Evolutionary conservation across 2,797 vertebrate genomes (phyloP), one percentile per base, ranked within the genome.

Genomic region (Tachyglossus aculeatus): DNA sequence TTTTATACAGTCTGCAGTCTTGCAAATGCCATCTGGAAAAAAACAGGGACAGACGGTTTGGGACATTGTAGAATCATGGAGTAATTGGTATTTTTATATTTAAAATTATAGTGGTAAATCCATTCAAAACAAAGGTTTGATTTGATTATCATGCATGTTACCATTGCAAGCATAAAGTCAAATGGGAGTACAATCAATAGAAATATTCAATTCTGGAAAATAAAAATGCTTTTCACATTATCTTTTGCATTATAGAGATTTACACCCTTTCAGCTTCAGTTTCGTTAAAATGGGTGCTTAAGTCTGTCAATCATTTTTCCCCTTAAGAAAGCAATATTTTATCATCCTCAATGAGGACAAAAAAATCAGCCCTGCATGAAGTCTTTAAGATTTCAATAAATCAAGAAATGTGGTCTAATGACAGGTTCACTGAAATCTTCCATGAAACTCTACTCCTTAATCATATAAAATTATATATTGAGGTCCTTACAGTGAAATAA

Each of bases 1-100:
- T 77, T 94, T 94, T 77, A 96, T 96, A 86, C 97, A 98, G 82
- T 96, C 95, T 61, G 96, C 89, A 16, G 96, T 95, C 78, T 96
- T 97, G 90, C 97, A 98, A 85, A 98, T 81, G 40, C 93, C 94
- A 91, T 96, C 97, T 98, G 65, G 71, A 85, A 88, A 74, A 87
- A 67, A 44, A 77, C 61, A 3, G 7, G 9, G 9, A 57, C 12
- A 47, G 11, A 9, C n/a, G n/a, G n/a, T n/a, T n/a, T n/a, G n/a
- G n/a, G n/a, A n/a, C n/a, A n/a, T n/a, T n/a, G n/a, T n/a, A 44
- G 77, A 76, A 85, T 37, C 67, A 73, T 64, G 32, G n/a, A 45
- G 16, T 10, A 52, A 47, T 40, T 39, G 2, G 37, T 2, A 5
- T 55, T 60, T 74, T 60, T 37, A 12, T 58, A 60, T 60, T 41